Evolutionary conservation across 2,888 invertebrate species (phyloP), one percentile per base, ranked within the genome.

Genomic region (Chorisops tibialis): DNA sequence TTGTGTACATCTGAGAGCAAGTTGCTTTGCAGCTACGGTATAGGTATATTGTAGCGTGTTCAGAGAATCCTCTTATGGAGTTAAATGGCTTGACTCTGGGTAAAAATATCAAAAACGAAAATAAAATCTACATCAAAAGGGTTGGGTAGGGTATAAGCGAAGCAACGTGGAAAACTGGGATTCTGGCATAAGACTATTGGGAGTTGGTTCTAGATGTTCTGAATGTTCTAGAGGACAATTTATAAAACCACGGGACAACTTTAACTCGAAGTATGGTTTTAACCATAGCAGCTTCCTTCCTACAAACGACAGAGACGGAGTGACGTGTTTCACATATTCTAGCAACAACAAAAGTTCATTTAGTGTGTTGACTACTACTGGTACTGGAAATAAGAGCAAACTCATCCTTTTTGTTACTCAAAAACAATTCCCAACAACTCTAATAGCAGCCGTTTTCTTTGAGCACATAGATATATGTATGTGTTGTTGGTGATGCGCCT

Each of bases 231-330:
- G 41, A 60, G 38, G 60, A 60, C 60, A 60, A 60, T 60, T 60
- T 60, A 60, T 60, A 60, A 60, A 60, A 60, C 60, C 60, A 41
- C 50, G 21, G 39, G 60, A 60, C 60, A 60, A 60, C 22, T 60
- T 60, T 49, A 60, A 49, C 60, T 60, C 49, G 38, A 60, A 60
- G 49, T 60, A 60, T 60, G 50, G 60, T 60, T 60, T 48, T 60
- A 49, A 41, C 49, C 60, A 59, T 48, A 39, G 39, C 38, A 24
- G 49, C 19, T 30, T 49, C 41, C 19, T 30, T 49, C 41, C 49
- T 47, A 50, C 39, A 48, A 7, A 14, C 16, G 22, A 49, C 16
- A n/a, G 41, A 49, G 41, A 14, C 16, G n/a, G 41, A 14, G 9
- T 41, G 41, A n/a, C 12, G n/a, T 5, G 5, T 2, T 41, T 14